Base-by-base conservation (phyloP, 2,888 invertebrate species). In the Ligdia adustata region DNA sequence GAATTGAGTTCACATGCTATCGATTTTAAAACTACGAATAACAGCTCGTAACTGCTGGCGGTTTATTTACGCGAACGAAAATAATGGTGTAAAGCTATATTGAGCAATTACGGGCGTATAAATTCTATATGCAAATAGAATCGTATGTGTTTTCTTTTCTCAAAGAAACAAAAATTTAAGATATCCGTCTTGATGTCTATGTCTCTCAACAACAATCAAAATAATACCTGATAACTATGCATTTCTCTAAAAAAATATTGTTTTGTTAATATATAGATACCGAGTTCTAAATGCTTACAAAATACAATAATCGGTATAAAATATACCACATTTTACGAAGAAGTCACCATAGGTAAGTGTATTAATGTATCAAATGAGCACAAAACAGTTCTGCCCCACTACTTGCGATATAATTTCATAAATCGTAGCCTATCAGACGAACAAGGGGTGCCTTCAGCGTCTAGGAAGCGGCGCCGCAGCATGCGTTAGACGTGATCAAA, bases 401-500 rank as follows among this genome's bases (percentile, higher is more conserved):
- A 51, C 45, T 32, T 47, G 42, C 29, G 50, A 52, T 56, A 56
- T 56, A 31, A 57, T 55, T 57, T 61, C 62, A 68, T 61, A 60
- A 67, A 63, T 66, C 60, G 38, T 44, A 64, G 57, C 62, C 62
- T 62, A 63, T 59, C 61, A 16, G 15, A 27, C 62, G 47, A 56
- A 76, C 64, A 74, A 73, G 55, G 65, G 48, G 57, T 32, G 59
- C 76, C 67, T 82, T 82, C 68, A 80, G 72, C 55, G 47, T 79
- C 69, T 60, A 82, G 82, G 81, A 83, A 82, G 79, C 62, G 52
- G 48, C 52, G 42, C 58, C 57, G 54, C 63, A 66, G 72, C 71
- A 57, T 69, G 51, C 57, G 66, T 75, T 73, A 63, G 72, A 68
- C 55, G 45, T 46, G 72, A 82, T 83, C 76, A 83, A 83, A 82